Conservation (phyloP, 2,797 vertebrate species). For the Etheostoma nigrum region DNA sequence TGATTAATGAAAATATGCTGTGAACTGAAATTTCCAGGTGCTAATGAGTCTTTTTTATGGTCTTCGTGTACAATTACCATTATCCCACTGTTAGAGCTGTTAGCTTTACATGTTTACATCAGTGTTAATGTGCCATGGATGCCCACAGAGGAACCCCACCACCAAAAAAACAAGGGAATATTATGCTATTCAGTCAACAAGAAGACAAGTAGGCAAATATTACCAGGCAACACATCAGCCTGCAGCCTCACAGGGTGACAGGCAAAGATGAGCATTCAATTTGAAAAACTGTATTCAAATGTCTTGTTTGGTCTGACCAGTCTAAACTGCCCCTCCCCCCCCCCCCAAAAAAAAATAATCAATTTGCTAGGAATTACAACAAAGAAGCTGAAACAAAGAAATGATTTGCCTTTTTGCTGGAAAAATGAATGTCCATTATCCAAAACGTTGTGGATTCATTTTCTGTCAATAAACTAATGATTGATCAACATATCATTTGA, state of each 20-base stretch:
- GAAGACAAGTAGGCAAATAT: constrained; percentile 6
- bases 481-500: background rate
- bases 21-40: background rate
- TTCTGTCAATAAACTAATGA: too few relatives aligned
- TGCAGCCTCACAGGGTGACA: constrained; percentile 4
- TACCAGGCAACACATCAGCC: constrained; percentile 7
- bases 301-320: background rate
- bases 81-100: background rate
- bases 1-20: constrained; percentile 1
- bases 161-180: background rate
- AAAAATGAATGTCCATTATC: background rate
- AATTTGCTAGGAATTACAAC: background rate
- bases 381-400: background rate
- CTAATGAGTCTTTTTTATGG: too few relatives aligned
- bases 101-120: background rate
- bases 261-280: background rate
- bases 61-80: background rate
- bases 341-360: background rate
- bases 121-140: constrained; percentile 10
- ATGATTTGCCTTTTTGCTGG: background rate
- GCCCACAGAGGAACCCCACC: background rate
- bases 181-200: constrained; percentile 2
- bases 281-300: constrained; percentile 14
- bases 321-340: background rate
- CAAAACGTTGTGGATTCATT: too few relatives aligned